Conservation (phyloP, 2,888 invertebrate species). For the Julus scandinavius region DNA sequence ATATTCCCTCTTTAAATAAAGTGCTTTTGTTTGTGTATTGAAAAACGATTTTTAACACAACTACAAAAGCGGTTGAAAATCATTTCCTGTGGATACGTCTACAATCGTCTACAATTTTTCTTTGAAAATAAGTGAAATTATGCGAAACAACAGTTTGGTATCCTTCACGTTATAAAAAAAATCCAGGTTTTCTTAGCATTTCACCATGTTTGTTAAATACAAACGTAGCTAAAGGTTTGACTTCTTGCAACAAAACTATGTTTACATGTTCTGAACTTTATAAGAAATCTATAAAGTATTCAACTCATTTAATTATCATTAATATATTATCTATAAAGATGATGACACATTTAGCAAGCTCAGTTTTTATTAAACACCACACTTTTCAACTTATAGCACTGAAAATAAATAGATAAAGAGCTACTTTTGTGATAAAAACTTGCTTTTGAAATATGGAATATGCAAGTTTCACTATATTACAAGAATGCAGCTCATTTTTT, state of each 20-base stretch:
- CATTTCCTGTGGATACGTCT: neutral
- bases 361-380: neutral
- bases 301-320: too few relatives aligned
- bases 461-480: neutral
- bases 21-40: conserved; percentile 37
- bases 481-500: neutral
- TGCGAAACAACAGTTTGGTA: neutral
- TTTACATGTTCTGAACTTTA: too few relatives aligned
- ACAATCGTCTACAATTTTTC: neutral
- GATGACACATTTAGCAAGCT: neutral
- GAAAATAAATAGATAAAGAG: neutral
- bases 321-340: neutral
- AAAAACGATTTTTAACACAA: conserved; percentile 29
- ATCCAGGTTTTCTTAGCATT: too few relatives aligned
- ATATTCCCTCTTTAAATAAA: conserved; percentile 30
- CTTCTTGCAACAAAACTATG: too few relatives aligned
- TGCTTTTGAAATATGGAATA: neutral
- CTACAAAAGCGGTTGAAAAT: neutral
- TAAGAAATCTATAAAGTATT: too few relatives aligned
- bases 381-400: neutral
- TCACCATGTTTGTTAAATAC: too few relatives aligned
- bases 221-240: too few relatives aligned
- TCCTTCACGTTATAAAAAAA: neutral
- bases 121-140: neutral
- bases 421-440: too few relatives aligned